Percentiles rank a stretch among this genome's conserved stretches.
Conservation (phyloP, 2,888 invertebrate genomes). For the Stegophylla sp. region DNA sequence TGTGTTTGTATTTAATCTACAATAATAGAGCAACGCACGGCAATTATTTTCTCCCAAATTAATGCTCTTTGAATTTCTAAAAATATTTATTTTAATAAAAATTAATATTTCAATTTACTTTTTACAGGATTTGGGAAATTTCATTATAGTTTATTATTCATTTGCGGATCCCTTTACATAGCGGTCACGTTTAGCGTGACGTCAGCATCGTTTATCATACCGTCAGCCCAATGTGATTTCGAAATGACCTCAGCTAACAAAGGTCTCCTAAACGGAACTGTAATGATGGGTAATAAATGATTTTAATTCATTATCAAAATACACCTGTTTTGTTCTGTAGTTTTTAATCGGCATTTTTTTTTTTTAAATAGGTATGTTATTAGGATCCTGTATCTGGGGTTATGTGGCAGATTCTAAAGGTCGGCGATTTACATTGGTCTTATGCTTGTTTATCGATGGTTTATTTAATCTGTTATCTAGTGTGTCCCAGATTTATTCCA, state of each 20-base stretch:
- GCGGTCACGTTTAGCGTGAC: conserved; percentile 84
- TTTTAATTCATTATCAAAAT: not conserved
- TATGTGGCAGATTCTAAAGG: conserved; percentile 83
- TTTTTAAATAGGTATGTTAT: conserved; percentile 73
- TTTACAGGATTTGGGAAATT: conserved; percentile 74
- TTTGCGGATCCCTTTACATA: conserved; percentile 81
- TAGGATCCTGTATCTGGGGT: conserved; percentile 85
- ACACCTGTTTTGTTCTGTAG: not conserved
- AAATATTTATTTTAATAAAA: too few species aligned
- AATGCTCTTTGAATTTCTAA: not conserved
- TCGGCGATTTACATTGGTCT: conserved; percentile 76
- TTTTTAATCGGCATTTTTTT: not conserved
- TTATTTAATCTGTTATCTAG: conserved; percentile 77
- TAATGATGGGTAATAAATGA: conserved; percentile 79
- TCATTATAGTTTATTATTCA: conserved; percentile 76
- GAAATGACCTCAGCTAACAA: conserved; percentile 79
- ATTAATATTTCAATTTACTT: too few species aligned
- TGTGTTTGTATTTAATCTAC: too few species aligned
- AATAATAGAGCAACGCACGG: too few species aligned
- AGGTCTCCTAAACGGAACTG: conserved; percentile 78
- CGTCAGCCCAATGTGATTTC: conserved; percentile 83
- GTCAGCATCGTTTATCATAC: conserved; percentile 81
- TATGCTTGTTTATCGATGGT: conserved; percentile 77
- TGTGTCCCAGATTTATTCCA: conserved; percentile 74
- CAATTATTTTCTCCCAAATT: too few species aligned